phyloP scores from a whole-genome alignment of 2,797 vertebrate species.

The Sebastes melanostomus region DNA sequence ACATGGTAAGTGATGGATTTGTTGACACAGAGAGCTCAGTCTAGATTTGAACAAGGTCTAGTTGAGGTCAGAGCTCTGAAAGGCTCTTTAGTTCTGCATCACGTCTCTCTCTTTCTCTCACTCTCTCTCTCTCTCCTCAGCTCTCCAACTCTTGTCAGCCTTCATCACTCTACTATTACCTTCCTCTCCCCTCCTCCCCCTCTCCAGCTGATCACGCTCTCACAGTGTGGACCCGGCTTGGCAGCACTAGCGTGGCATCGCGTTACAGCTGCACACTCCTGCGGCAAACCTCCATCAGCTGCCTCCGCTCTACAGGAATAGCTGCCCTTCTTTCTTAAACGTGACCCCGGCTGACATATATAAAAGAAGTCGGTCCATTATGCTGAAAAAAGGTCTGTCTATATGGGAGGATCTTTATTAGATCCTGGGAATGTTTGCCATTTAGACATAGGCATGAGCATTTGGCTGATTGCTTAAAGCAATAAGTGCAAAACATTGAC shows the following conservation, averaged over 20 bases:
- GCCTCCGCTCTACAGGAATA: background rate
- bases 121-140: background rate
- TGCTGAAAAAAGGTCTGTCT: too few species aligned
- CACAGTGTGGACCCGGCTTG: background rate
- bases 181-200: background rate
- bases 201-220: conserved; percentile 20
- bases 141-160: background rate
- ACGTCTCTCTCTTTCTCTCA: background rate
- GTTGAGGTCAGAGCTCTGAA: conserved; percentile 34
- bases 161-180: background rate
- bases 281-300: background rate
- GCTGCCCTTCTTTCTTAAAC: background rate
- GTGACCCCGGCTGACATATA: background rate
- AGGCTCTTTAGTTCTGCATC: conserved; percentile 14
- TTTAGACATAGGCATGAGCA: background rate
- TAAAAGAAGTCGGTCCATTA: background rate
- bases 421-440: background rate
- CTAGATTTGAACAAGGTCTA: conserved; percentile 6
- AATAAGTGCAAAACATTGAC: background rate
- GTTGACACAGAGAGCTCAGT: background rate
- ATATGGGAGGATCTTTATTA: background rate
- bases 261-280: conserved; percentile 32
- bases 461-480: background rate
- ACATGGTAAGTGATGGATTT: background rate
- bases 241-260: background rate